Evolutionary conservation across 2,888 invertebrate species (phyloP).

Genomic region (Belgica antarctica): DNA sequence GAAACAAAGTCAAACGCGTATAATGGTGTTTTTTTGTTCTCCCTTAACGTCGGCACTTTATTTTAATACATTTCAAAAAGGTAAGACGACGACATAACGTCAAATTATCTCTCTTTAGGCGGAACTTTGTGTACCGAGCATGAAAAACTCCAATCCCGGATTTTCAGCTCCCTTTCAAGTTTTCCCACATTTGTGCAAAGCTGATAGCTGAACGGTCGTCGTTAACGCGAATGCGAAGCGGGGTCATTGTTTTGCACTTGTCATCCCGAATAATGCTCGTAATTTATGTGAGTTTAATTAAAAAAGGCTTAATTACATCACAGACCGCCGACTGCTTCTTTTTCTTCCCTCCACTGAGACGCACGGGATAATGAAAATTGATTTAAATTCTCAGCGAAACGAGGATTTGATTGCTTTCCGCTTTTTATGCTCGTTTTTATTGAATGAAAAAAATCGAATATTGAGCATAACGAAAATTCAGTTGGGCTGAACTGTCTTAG

Average conservation of each 20-base stretch:
- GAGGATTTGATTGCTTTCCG: background rate
- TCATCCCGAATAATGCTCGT: slow-evolving; percentile 9
- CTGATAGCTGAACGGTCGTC: too few relatives aligned
- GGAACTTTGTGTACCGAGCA: background rate
- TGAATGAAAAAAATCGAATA: too few relatives aligned
- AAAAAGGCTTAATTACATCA: slow-evolving; percentile 17
- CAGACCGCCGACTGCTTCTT: too few relatives aligned
- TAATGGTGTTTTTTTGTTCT: background rate
- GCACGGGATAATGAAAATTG: slow-evolving; percentile 6
- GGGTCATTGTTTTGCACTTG: too few relatives aligned
- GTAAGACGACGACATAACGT: background rate
- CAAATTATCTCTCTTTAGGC: background rate
- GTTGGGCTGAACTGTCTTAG: too few relatives aligned
- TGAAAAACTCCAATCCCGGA: too few relatives aligned
- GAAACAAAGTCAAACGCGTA: background rate
- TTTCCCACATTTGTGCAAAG: too few relatives aligned
- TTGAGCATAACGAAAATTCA: too few relatives aligned
- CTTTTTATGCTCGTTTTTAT: too few relatives aligned
- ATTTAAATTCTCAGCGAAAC: background rate
- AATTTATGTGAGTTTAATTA: slow-evolving; percentile 23
- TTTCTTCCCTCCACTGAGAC: too few relatives aligned
- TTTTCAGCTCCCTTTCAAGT: too few relatives aligned
- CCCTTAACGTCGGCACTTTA: background rate
- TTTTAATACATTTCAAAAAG: background rate
- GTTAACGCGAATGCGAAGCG: too few relatives aligned